A percentile compares a stretch with the other conserved stretches of the same genome.
Evolutionary conservation across 1,140 invertebrate species (phyloP).

Genomic region (Diabrotica virgifera): DNA sequence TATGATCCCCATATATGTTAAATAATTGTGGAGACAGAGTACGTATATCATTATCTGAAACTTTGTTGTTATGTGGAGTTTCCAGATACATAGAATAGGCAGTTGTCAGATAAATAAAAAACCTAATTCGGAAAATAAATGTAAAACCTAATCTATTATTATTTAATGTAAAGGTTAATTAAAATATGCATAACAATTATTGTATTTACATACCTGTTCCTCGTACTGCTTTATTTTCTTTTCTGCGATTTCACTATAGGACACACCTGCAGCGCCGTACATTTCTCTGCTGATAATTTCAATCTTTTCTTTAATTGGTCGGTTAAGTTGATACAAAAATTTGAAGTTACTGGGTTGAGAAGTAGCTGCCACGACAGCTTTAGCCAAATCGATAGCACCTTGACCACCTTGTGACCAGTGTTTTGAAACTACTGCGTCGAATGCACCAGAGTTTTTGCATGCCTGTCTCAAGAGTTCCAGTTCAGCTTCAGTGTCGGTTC

Average conservation of each 20-base stretch:
- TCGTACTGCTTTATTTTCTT: conserved; percentile 68
- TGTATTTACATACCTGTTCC: conserved; percentile 49
- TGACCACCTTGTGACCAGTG: conserved; percentile 91
- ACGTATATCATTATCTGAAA: no score
- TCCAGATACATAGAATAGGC: no score
- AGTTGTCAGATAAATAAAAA: no score
- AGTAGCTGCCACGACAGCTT: conserved; percentile 81
- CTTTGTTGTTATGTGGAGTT: no score
- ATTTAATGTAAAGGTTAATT: no score
- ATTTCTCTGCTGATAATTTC: conserved; percentile 86
- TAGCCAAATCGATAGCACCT: conserved; percentile 82
- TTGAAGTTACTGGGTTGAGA: conserved; percentile 60
- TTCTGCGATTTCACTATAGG: conserved; percentile 66
- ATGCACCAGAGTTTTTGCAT: conserved; percentile 74
- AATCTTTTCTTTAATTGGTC: conserved; percentile 86
- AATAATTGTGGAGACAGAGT: no score
- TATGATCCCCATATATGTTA: no score
- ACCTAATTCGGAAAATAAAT: no score
- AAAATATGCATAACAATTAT: no score
- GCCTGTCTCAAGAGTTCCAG: conserved; percentile 74
- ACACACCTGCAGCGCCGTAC: conserved; percentile 90
- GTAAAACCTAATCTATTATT: no score
- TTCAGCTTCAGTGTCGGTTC: conserved; percentile 83
- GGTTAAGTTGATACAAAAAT: conserved; percentile 81
- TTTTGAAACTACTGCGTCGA: conserved; percentile 79